phyloP scores from a whole-genome alignment of 2,888 invertebrate genomes.

The Venusia cambrica region DNA sequence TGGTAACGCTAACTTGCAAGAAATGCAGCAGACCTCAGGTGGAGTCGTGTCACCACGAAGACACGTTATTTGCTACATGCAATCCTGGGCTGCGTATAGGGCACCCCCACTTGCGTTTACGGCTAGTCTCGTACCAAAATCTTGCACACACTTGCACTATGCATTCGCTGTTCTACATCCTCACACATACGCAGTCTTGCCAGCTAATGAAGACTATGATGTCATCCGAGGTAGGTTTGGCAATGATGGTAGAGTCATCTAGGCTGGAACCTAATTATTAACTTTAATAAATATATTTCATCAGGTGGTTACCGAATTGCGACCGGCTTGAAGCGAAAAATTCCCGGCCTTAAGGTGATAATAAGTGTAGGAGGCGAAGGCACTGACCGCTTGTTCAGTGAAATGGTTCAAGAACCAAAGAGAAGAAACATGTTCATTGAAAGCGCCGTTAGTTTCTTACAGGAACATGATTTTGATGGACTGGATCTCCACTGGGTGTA shows the following conservation, averaged over 20 bases:
- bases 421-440: slow-evolving; percentile 82
- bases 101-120: slow-evolving; percentile 84
- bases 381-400: slow-evolving; percentile 81
- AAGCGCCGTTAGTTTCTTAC: slow-evolving; percentile 83
- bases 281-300: slow-evolving; percentile 21
- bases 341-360: slow-evolving; percentile 85
- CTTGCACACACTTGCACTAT: slow-evolving; percentile 89
- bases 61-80: slow-evolving; percentile 85
- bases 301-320: slow-evolving; percentile 87
- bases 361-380: slow-evolving; percentile 88
- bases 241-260: background rate
- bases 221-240: slow-evolving; percentile 82
- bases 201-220: slow-evolving; percentile 86
- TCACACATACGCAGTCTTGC: slow-evolving; percentile 81
- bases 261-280: background rate
- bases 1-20: slow-evolving; percentile 73
- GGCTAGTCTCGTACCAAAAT: slow-evolving; percentile 83
- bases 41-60: slow-evolving; percentile 47
- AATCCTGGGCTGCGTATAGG: slow-evolving; percentile 85
- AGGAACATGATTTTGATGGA: slow-evolving; percentile 88
- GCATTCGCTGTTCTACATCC: slow-evolving; percentile 86
- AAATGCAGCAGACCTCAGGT: slow-evolving; percentile 63
- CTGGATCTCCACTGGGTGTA: slow-evolving; percentile 91
- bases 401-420: slow-evolving; percentile 80
- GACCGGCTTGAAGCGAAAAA: slow-evolving; percentile 83